A percentile compares a stretch with the other conserved stretches of the same genome.
These are phyloP conservation scores for Trematomus loennbergii DNA, from an alignment of 2,113 vertebrate species.

Conservation along the genomic window DNA sequence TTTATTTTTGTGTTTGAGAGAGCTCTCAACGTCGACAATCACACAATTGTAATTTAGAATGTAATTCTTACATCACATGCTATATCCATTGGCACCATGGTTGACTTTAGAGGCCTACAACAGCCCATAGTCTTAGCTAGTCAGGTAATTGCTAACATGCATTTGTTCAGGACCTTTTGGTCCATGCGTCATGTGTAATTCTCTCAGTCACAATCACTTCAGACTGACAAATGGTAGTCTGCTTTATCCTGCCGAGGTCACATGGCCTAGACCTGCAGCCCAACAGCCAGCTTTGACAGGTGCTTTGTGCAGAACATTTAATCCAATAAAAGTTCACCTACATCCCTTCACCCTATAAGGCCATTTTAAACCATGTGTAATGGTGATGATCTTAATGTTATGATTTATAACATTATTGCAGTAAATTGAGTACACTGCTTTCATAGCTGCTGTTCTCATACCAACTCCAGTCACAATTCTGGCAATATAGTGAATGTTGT, in stretches of 20 bases:
- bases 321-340: slow-evolving; percentile 50
- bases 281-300: slow-evolving; percentile 25
- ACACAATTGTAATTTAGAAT: background rate
- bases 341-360: slow-evolving; percentile 46
- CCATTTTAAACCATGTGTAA: slow-evolving; percentile 19
- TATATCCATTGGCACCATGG: background rate
- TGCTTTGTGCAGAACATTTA: slow-evolving; percentile 50
- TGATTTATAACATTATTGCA: background rate
- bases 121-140: background rate
- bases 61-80: background rate
- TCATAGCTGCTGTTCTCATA: background rate
- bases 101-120: background rate
- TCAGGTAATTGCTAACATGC: background rate
- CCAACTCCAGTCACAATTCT: slow-evolving; percentile 4
- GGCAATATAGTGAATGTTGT: background rate
- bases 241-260: slow-evolving; percentile 27
- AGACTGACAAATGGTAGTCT: slow-evolving; percentile 11
- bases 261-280: slow-evolving; percentile 20
- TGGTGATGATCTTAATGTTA: slow-evolving; percentile 1
- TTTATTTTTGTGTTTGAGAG: background rate
- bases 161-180: background rate
- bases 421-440: no score
- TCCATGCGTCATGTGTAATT: background rate
- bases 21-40: background rate
- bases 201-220: slow-evolving; percentile 14